These are phyloP conservation scores for Brienomyrus brachyistius DNA, from an alignment of 2,113 vertebrate genomes.

Conservation along the genomic window DNA sequence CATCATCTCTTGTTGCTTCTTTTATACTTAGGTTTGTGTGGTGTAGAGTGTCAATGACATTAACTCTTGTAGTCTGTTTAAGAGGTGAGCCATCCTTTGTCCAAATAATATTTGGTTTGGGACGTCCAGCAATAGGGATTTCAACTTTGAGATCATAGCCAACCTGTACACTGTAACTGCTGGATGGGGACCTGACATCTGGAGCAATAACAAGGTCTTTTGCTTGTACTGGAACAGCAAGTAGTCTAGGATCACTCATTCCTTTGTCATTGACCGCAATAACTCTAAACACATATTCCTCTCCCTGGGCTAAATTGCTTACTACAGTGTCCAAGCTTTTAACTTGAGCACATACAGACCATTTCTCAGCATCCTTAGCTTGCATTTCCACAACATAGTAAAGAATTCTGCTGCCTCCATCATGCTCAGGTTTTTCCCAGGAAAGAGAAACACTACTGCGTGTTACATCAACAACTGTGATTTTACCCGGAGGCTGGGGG, in stretches of 20 bases:
- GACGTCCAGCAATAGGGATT: conserved; percentile 82
- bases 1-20: conserved; percentile 84
- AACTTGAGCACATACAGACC: conserved; percentile 83
- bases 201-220: conserved; percentile 91
- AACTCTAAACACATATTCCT: conserved; percentile 91
- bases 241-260: conserved; percentile 84
- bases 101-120: conserved; percentile 88
- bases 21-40: conserved; percentile 79
- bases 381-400: conserved; percentile 92
- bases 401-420: conserved; percentile 91
- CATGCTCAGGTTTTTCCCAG: conserved; percentile 92
- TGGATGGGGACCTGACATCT: conserved; percentile 75
- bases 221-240: conserved; percentile 78
- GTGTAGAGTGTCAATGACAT: conserved; percentile 72
- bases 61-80: conserved; percentile 92
- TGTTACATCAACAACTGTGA: conserved; percentile 85
- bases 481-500: conserved; percentile 93
- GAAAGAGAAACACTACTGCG: conserved; percentile 76
- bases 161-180: conserved; percentile 81
- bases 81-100: conserved; percentile 79
- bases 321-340: conserved; percentile 82
- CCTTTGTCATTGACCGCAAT: conserved; percentile 94
- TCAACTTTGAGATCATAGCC: conserved; percentile 92
- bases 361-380: conserved; percentile 79
- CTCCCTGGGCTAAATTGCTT: conserved; percentile 79